phyloP scores from a whole-genome alignment of 2,113 vertebrate genomes.

The Leucopsar rothschildi region DNA sequence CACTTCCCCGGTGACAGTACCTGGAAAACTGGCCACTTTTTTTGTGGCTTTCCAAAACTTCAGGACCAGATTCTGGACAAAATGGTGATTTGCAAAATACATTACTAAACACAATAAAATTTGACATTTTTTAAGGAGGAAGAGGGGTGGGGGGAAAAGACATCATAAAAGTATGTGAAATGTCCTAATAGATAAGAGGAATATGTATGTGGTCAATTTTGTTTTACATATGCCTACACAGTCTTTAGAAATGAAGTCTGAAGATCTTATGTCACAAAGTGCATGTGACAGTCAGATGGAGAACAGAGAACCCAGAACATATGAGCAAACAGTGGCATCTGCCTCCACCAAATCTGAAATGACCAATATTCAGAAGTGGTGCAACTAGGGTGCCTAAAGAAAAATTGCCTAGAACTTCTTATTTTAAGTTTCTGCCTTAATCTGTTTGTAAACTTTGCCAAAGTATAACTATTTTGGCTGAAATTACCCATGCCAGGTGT shows the following conservation, averaged over 20 bases:
- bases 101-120: background rate
- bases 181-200: background rate
- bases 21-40: background rate
- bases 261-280: background rate
- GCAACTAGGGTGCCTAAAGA: background rate
- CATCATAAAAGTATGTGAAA: background rate
- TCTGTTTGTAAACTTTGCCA: background rate
- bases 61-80: background rate
- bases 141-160: accelerated
- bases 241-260: background rate
- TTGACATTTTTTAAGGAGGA: background rate
- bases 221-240: background rate
- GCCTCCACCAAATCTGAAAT: background rate
- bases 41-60: background rate
- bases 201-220: background rate
- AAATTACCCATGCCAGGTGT: conserved; percentile 26
- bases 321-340: background rate
- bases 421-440: background rate
- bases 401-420: background rate
- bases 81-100: background rate
- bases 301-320: background rate
- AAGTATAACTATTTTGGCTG: conserved; percentile 6
- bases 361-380: background rate
- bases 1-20: background rate
- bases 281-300: background rate